These are phyloP conservation scores for Eudemis profundana DNA, from an alignment of 2,888 invertebrate genomes.

Conservation along the genomic window DNA sequence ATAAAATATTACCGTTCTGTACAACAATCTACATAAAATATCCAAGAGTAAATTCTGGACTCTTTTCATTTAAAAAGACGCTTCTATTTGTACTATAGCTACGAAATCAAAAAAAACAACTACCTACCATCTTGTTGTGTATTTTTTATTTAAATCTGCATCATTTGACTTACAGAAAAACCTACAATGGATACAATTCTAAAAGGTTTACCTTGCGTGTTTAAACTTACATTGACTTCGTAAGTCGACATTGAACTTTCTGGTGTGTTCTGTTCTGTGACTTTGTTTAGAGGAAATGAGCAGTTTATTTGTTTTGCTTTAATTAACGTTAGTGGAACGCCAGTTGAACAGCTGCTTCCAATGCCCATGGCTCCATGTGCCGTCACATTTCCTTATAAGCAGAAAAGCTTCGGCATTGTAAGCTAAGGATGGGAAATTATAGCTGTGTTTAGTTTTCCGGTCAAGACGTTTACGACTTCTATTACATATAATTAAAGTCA, in stretches of 20 bases:
- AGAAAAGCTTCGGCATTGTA: not conserved
- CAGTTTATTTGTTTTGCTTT: conserved; percentile 37
- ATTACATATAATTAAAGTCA: not conserved
- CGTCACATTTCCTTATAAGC: not conserved
- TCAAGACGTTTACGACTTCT: not conserved
- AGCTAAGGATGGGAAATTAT: conserved; percentile 10
- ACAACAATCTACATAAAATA: no score
- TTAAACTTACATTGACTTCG: not conserved
- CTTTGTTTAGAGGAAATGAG: conserved; percentile 38
- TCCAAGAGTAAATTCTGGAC: no score
- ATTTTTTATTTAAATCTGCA: no score
- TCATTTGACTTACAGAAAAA: no score
- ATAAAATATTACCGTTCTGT: no score
- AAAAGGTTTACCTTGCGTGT: no score
- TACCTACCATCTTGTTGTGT: no score
- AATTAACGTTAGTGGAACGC: conserved; percentile 36
- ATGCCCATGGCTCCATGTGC: conserved; percentile 25
- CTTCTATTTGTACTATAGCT: no score
- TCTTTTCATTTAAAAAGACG: no score
- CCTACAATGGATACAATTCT: no score
- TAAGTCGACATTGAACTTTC: not conserved
- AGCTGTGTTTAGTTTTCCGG: conserved; percentile 21
- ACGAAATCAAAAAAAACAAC: no score
- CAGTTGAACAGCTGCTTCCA: conserved; percentile 5
- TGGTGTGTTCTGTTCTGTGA: conserved; percentile 24